Evolutionary conservation across 2,113 vertebrate species (phyloP).

Genomic region (Alaudala cheleensis): DNA sequence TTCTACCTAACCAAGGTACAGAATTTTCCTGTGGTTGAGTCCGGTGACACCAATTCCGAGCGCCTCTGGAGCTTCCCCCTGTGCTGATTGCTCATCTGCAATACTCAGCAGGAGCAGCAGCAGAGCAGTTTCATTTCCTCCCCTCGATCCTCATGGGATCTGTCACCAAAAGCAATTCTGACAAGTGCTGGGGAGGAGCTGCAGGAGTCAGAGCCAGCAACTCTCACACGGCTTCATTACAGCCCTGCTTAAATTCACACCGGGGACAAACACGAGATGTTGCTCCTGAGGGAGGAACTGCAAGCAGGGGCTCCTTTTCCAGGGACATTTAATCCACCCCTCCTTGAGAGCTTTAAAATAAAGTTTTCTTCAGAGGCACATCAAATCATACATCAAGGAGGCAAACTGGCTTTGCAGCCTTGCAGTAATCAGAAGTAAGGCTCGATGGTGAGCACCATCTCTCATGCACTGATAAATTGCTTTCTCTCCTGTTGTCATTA

Average conservation of each 20-base stretch:
- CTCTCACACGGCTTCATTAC: background rate
- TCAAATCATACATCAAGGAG: conserved; percentile 12
- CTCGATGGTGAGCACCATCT: background rate
- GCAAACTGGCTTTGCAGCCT: background rate
- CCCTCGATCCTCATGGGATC: background rate
- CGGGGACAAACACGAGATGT: background rate
- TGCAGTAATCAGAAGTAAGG: background rate
- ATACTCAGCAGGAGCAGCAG: background rate
- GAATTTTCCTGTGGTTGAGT: background rate
- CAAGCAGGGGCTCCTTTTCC: background rate
- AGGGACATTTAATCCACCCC: background rate
- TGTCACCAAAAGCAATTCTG: background rate
- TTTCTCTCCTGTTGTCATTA: conserved; percentile 27
- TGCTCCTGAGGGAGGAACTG: background rate
- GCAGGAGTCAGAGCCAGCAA: background rate
- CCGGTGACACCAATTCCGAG: background rate
- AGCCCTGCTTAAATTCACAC: background rate
- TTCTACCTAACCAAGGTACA: background rate
- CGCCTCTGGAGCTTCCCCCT: background rate
- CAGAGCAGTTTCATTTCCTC: background rate
- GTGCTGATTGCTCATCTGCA: background rate
- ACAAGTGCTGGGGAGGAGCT: background rate
- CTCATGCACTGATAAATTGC: background rate
- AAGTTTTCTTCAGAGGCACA: conserved; percentile 40
- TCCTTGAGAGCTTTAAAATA: conserved; percentile 15